phyloP scores from a whole-genome alignment of 1,140 invertebrate genomes.

The Phocides pigmalion region DNA sequence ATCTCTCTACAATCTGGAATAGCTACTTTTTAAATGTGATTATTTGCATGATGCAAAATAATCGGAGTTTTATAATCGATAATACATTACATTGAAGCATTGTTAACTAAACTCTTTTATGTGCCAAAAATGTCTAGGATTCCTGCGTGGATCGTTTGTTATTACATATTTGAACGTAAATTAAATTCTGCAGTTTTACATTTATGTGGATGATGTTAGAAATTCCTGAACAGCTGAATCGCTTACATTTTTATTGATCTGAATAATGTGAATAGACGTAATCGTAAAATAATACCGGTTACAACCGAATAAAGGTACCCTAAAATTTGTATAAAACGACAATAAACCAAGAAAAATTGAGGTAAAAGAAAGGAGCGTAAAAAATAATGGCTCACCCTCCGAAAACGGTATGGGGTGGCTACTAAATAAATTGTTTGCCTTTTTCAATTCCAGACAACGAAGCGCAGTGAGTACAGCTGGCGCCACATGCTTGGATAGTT shows the following conservation, averaged over 20 bases:
- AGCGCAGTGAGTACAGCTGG: slow-evolving; percentile 36
- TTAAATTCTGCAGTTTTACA: not conserved
- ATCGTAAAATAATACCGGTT: slow-evolving; percentile 53
- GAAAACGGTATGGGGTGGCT: slow-evolving; percentile 48
- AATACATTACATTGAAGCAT: no score
- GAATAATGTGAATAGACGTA: slow-evolving; percentile 38
- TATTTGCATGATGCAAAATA: no score
- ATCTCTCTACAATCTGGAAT: no score
- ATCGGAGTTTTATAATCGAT: no score
- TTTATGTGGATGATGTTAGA: not conserved
- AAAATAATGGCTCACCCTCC: slow-evolving; percentile 70
- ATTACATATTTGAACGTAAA: no score
- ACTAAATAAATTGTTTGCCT: slow-evolving; percentile 71
- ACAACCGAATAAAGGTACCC: slow-evolving; percentile 50
- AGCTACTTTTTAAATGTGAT: no score
- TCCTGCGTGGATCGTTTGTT: no score
- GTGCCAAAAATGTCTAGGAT: no score
- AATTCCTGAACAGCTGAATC: not conserved
- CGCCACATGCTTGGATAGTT: slow-evolving; percentile 32
- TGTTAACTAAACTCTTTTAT: no score
- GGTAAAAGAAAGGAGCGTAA: slow-evolving; percentile 68
- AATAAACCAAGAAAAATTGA: slow-evolving; percentile 69
- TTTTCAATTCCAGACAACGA: slow-evolving; percentile 67
- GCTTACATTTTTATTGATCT: slow-evolving; percentile 23
- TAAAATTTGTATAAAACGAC: slow-evolving; percentile 69